phyloP scores from a whole-genome alignment of 2,797 vertebrate genomes.

The Eleutherodactylus coqui region DNA sequence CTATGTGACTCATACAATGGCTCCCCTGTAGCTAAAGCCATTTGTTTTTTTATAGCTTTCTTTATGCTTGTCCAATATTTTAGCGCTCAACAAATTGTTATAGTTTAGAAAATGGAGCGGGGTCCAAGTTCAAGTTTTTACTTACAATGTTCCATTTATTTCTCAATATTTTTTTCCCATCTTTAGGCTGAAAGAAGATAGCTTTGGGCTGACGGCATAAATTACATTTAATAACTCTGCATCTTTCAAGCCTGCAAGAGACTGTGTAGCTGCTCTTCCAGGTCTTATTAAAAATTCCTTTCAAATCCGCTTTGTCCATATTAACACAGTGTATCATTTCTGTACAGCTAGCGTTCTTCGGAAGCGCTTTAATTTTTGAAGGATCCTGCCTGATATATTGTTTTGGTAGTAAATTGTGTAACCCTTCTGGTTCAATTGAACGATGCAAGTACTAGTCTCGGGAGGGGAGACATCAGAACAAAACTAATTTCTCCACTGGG shows the following conservation, averaged over 20 bases:
- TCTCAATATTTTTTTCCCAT: conserved; percentile 39
- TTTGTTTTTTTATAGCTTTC: conserved; percentile 52
- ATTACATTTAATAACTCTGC: conserved; percentile 63
- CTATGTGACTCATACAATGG: not conserved
- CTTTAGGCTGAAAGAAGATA: conserved; percentile 47
- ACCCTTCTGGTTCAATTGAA: conserved; percentile 10
- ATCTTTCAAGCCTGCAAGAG: conserved; percentile 51
- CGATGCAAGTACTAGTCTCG: not conserved
- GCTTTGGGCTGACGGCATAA: conserved; percentile 57
- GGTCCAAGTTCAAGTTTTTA: conserved; percentile 55
- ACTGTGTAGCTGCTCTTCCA: conserved; percentile 33
- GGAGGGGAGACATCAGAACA: not conserved
- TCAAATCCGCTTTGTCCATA: conserved; percentile 60
- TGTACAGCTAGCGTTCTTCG: conserved; percentile 18
- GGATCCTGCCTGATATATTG: conserved; percentile 21
- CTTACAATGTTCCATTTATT: conserved; percentile 56
- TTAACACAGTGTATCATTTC: conserved; percentile 59
- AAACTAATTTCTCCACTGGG: not conserved
- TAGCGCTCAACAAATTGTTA: conserved; percentile 59
- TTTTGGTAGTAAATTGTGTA: conserved; percentile 40
- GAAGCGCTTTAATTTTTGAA: conserved; percentile 22
- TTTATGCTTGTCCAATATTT: conserved; percentile 40
- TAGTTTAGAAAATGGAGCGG: conserved; percentile 62
- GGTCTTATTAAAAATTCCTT: conserved; percentile 58
- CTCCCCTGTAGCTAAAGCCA: conserved; percentile 52